A percentile compares a stretch with the other conserved stretches of the same genome.
Conservation (phyloP, 2,113 vertebrate species). For the Triplophysa dalaica region DNA sequence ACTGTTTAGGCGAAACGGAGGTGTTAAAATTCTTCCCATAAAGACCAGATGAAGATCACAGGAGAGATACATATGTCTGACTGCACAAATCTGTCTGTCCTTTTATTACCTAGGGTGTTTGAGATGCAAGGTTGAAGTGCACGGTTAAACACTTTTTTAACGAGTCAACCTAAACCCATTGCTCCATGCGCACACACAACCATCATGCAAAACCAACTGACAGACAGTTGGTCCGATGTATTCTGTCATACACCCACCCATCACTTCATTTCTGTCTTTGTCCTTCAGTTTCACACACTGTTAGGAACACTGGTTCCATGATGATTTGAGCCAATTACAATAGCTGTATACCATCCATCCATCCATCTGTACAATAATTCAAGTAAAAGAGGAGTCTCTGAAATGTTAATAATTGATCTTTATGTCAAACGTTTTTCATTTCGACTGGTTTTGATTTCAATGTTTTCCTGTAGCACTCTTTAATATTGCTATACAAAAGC, state of each 20-base stretch:
- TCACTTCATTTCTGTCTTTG: not conserved
- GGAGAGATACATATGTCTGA: not conserved
- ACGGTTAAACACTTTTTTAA: not conserved
- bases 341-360: not conserved
- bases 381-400: too few relatives aligned
- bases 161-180: not conserved
- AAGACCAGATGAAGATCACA: not conserved
- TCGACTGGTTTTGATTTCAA: too few relatives aligned
- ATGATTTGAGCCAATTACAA: slow-evolving; percentile 5
- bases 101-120: not conserved
- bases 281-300: slow-evolving; percentile 6
- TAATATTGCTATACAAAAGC: too few relatives aligned
- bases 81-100: not conserved
- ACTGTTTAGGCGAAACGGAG: not conserved
- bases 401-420: too few relatives aligned
- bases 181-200: not conserved
- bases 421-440: too few relatives aligned
- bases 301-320: not conserved
- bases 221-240: slow-evolving; percentile 31
- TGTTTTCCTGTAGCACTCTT: too few relatives aligned
- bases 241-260: slow-evolving; percentile 20
- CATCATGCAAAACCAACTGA: slow-evolving; percentile 3
- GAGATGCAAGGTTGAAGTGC: not conserved
- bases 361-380: not conserved
- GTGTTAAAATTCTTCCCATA: not conserved